Percentiles rank a stretch among this genome's conserved stretches.
Conservation (phyloP, 2,888 invertebrate genomes). For the Escarpia spicata region DNA sequence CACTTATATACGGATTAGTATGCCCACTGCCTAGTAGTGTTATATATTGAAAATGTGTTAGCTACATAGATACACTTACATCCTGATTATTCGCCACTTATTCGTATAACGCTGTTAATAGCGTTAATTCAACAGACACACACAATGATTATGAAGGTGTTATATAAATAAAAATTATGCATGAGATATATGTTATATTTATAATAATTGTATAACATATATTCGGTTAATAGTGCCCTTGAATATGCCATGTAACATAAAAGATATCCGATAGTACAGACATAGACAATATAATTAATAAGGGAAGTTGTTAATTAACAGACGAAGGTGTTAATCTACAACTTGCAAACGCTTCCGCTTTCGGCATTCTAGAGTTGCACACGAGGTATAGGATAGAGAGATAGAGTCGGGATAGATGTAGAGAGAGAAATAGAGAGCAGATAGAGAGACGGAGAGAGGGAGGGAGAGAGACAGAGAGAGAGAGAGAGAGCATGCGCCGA, state of each 20-base stretch:
- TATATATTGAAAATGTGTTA: background rate
- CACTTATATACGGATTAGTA: background rate
- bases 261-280: background rate
- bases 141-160: background rate
- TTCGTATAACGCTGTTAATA: background rate
- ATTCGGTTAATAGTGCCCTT: background rate
- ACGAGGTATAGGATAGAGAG: background rate
- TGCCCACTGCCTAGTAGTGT: background rate
- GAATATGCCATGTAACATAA: background rate
- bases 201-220: background rate
- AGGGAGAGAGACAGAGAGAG: background rate
- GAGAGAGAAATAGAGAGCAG: slow-evolving; percentile 8
- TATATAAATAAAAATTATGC: background rate
- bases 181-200: background rate
- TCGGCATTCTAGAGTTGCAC: background rate
- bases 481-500: slow-evolving; percentile 7
- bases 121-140: background rate
- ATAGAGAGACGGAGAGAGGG: background rate
- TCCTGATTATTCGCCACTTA: background rate
- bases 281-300: background rate
- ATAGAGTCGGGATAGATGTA: background rate
- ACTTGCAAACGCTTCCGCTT: background rate
- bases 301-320: background rate
- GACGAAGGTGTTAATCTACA: background rate
- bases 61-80: background rate